These are phyloP conservation scores for Heteromyza rotundicornis DNA, from an alignment of 2,888 invertebrate genomes.

Conservation along the genomic window DNA sequence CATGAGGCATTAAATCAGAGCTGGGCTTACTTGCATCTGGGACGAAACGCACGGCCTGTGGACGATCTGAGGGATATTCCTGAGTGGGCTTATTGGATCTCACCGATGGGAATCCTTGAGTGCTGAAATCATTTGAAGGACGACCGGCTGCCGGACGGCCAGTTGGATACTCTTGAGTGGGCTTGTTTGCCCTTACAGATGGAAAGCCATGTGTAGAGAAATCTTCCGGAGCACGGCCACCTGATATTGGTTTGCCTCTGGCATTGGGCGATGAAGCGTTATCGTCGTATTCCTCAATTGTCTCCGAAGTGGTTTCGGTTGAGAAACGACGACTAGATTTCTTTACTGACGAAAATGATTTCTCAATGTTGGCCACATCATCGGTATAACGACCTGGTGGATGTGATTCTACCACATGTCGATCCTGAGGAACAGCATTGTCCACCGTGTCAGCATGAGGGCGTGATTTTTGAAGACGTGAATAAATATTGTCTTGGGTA, in stretches of 20 bases:
- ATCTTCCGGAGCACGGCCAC: constrained; percentile 11
- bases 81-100: constrained; percentile 47
- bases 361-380: constrained; percentile 40
- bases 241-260: constrained; percentile 22
- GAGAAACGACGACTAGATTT: constrained; percentile 57
- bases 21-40: neutral
- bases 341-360: constrained; percentile 51
- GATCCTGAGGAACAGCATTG: constrained; percentile 20
- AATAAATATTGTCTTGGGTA: constrained; percentile 36
- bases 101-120: constrained; percentile 52
- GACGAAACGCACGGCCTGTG: constrained; percentile 18
- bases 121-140: constrained; percentile 38
- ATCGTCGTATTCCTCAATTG: constrained; percentile 48
- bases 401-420: constrained; percentile 35
- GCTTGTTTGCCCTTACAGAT: constrained; percentile 45
- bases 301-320: constrained; percentile 58
- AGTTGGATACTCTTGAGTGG: constrained; percentile 46
- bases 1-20: constrained; percentile 17
- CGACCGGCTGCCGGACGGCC: constrained; percentile 35
- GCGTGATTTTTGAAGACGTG: constrained; percentile 30
- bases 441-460: constrained; percentile 18
- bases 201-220: constrained; percentile 51
- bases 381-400: constrained; percentile 27
- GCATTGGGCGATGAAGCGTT: constrained; percentile 22
- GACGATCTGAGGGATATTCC: constrained; percentile 43